Evolutionary conservation across 2,113 vertebrate genomes (phyloP).

Genomic region (Cavia aperea): DNA sequence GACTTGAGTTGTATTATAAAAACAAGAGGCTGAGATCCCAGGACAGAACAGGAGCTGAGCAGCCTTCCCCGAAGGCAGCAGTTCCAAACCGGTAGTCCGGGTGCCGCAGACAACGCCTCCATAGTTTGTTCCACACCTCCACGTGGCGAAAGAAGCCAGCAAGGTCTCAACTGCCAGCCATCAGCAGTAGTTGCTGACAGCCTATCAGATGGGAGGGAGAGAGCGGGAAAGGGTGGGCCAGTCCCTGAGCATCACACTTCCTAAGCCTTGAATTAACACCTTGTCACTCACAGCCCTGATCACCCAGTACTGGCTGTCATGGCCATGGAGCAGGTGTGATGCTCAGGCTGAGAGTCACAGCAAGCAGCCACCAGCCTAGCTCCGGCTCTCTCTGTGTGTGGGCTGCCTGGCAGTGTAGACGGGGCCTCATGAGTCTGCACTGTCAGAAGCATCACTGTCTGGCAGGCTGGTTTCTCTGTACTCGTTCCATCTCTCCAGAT

Average conservation of each 20-base stretch:
- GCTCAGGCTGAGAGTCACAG: not conserved
- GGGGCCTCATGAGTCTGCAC: not conserved
- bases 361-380: not conserved
- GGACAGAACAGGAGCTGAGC: not conserved
- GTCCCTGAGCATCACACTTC: constrained; percentile 60
- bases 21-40: not conserved
- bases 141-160: not conserved
- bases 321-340: constrained; percentile 14
- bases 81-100: not conserved
- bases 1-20: not conserved
- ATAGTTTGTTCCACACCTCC: not conserved
- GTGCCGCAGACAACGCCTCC: not conserved
- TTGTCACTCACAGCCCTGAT: constrained; percentile 44
- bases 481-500: not conserved
- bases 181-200: constrained; percentile 43
- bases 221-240: not conserved
- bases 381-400: not conserved
- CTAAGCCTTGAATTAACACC: constrained; percentile 54
- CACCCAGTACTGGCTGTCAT: constrained; percentile 26
- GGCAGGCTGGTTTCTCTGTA: not conserved
- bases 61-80: not conserved
- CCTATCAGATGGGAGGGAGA: constrained; percentile 24
- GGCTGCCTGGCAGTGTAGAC: not conserved
- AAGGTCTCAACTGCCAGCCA: not conserved
- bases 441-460: constrained; percentile 12